Evolutionary conservation across 2,113 vertebrate species (phyloP).

Genomic region (Oostethus manadensis): DNA sequence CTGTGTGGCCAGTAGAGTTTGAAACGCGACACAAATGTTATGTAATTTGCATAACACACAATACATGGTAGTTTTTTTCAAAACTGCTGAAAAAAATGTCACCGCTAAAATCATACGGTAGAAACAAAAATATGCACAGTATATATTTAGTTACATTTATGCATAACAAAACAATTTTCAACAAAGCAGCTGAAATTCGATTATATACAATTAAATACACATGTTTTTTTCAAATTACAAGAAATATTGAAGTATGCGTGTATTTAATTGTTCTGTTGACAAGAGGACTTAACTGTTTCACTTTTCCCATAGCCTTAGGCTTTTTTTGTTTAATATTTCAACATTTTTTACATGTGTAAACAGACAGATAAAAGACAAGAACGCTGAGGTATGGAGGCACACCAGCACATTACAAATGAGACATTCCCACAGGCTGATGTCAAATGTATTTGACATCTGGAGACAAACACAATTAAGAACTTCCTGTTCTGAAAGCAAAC

Average conservation of each 20-base stretch:
- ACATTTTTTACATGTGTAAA: slow-evolving; percentile 9
- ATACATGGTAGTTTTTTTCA: no score
- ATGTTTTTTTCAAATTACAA: no score
- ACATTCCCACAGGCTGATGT: slow-evolving; percentile 26
- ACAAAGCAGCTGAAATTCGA: no score
- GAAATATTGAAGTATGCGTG: no score
- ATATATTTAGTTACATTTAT: no score
- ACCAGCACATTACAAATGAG: neutral
- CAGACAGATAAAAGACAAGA: slow-evolving; percentile 16
- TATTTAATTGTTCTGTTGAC: neutral
- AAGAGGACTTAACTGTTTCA: neutral
- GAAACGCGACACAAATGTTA: no score
- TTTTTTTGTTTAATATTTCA: neutral
- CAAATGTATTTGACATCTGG: neutral
- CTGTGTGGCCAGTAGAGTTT: no score
- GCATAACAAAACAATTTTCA: no score
- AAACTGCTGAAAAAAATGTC: no score
- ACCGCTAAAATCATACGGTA: neutral
- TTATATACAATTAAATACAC: neutral
- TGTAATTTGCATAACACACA: no score
- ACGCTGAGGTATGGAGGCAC: slow-evolving; percentile 15
- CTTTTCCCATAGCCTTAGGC: slow-evolving; percentile 9
- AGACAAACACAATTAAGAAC: slow-evolving; percentile 5
- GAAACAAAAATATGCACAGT: neutral
- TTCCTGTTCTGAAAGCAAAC: neutral